Evolutionary conservation across 2,797 vertebrate species (phyloP), one percentile per base, ranked within the genome.

Genomic region (Poliocrania exsul): DNA sequence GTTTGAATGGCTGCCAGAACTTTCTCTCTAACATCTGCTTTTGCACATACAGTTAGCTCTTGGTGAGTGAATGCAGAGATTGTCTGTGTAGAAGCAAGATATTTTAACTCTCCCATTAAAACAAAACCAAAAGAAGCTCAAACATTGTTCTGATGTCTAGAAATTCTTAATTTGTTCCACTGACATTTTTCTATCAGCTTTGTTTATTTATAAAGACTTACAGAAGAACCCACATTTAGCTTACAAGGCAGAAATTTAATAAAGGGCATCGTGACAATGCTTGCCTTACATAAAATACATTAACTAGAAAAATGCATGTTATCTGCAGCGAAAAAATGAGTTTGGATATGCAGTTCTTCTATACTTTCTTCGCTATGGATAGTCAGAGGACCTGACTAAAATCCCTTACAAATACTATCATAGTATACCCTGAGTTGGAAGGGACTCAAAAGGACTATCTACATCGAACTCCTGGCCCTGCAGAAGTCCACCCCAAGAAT

Each of bases 11-110:
- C 88, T 35, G 98, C 98, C 37, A 99, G 97, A 47, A 99, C 98
- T 92, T 99, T 99, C 65, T 99, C 98, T 16, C 99, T 99, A 64
- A 99, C 98, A 15, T 99, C 99, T 40, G 99, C 99, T 97, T 99
- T 99, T 78, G 99, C 98, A 31, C 99, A 99, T 0, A 98, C 98
- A 23, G 88, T 94, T 88, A 99, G 98, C 95, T 99, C 99, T 96
- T 98, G 98, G 46, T 97, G 97, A 6, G 98, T 99, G 96, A 99
- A 99, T 29, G 98, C 84, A 23, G 98, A 97, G 86, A 99, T 92
- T 62, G 99, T 94, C 99, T 99, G 94, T 51, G 61, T 23, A 61
- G 44, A 67, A 80, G 57, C 31, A 80, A 69, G 49, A 37, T 20
- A n/a, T 66, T 49, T 73, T 56, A 47, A 61, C 17, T 21, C 13